Conservation (phyloP, 2,113 vertebrate species). For the Peromyscus leucopus region DNA sequence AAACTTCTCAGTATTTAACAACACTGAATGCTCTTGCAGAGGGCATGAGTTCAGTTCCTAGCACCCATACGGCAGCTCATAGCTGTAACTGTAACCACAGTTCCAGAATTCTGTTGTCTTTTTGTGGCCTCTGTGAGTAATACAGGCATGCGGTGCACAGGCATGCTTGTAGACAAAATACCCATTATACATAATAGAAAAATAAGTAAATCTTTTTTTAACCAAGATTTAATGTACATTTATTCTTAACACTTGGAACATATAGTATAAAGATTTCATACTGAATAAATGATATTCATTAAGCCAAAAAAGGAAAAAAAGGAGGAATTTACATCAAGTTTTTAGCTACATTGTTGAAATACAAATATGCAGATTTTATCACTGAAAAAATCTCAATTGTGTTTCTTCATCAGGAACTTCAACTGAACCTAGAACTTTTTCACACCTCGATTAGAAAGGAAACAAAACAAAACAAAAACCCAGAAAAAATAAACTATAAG, state of each 20-base stretch:
- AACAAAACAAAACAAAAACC: constrained; percentile 89
- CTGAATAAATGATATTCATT: constrained; percentile 99
- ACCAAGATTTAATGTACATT: constrained; percentile 99
- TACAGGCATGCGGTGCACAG: neutral
- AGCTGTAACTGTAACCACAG: neutral
- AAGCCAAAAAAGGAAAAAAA: constrained; percentile 99
- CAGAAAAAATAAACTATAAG: constrained; percentile 92
- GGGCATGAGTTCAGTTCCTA: too few relatives aligned
- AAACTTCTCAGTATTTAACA: neutral
- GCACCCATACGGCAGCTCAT: neutral
- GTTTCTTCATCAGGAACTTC: constrained; percentile 99
- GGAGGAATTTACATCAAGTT: constrained; percentile 99
- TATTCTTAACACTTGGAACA: constrained; percentile 99
- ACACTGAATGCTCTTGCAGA: too few relatives aligned
- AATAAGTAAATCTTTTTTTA: neutral
- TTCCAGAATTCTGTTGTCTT: neutral
- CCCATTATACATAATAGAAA: neutral
- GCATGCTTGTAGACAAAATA: neutral
- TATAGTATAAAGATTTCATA: constrained; percentile 99
- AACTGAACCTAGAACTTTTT: constrained; percentile 96
- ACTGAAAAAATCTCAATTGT: constrained; percentile 98
- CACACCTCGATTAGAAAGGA: constrained; percentile 95
- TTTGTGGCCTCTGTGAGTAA: too few relatives aligned
- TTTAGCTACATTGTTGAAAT: constrained; percentile 99
- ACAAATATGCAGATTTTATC: constrained; percentile 99